These are phyloP conservation scores for Gobionotothen gibberifrons DNA, from an alignment of 2,797 vertebrate genomes.

Conservation along the genomic window DNA sequence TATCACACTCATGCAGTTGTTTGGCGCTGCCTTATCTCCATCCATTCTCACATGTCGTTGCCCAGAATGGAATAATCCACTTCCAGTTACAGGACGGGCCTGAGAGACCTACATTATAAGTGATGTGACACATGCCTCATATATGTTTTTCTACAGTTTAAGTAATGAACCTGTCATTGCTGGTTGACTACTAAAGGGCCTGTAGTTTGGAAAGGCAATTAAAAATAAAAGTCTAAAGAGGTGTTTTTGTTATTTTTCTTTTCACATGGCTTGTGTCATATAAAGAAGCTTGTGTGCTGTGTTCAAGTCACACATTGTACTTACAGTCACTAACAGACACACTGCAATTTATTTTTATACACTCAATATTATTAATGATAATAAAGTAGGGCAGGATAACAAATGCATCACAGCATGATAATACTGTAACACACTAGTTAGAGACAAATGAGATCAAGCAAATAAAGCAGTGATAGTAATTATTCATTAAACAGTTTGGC, in stretches of 20 bases:
- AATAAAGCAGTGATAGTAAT: conserved; percentile 31
- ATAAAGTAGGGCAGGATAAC: conserved; percentile 10
- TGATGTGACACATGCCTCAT: not conserved
- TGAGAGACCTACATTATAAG: conserved; percentile 10
- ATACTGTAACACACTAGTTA: conserved; percentile 18
- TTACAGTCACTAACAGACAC: conserved; percentile 11
- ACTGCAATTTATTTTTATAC: conserved; percentile 11
- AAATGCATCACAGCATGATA: conserved; percentile 12
- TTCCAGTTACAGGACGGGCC: conserved; percentile 7
- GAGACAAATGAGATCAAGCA: conserved; percentile 39
- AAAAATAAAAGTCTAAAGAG: conserved; percentile 17
- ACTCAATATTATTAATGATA: conserved; percentile 30
- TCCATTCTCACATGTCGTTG: not conserved
- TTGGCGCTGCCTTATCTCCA: not conserved
- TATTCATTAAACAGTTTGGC: conserved; percentile 50
- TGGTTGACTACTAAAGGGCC: conserved; percentile 11
- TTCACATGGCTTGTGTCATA: conserved; percentile 46
- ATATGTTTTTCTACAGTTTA: conserved; percentile 15
- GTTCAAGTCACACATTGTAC: not conserved
- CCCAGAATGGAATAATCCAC: not conserved
- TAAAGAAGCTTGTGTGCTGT: conserved; percentile 27
- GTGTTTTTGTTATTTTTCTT: conserved; percentile 25
- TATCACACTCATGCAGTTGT: not conserved
- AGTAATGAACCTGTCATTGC: conserved; percentile 6
- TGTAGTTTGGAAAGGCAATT: conserved; percentile 37